Evolutionary conservation across 2,797 vertebrate genomes (phyloP).

Genomic region (Thaleichthys pacificus): DNA sequence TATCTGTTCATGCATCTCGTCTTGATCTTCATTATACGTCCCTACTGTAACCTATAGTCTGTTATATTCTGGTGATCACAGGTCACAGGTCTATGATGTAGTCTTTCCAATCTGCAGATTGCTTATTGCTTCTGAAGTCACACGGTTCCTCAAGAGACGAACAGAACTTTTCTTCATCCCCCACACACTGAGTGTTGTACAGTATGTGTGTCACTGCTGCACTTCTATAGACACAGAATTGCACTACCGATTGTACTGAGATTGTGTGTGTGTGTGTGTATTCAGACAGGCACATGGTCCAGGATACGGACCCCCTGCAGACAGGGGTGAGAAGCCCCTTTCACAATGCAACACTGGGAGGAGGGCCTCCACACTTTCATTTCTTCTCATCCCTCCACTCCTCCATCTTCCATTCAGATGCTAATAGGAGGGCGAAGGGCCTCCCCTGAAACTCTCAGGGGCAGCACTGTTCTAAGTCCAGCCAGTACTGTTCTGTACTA

Average conservation of each 20-base stretch:
- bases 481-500: background rate
- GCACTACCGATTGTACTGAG: background rate
- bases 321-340: slow-evolving; percentile 48
- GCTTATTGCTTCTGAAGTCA: too few species aligned
- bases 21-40: background rate
- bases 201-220: background rate
- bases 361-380: slow-evolving; percentile 41
- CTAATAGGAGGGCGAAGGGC: background rate
- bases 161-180: too few species aligned
- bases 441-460: too few species aligned
- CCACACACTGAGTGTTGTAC: background rate
- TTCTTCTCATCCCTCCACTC: slow-evolving; percentile 30
- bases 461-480: too few species aligned
- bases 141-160: too few species aligned
- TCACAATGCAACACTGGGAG: slow-evolving; percentile 45
- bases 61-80: too few species aligned
- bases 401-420: background rate
- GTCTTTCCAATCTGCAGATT: too few species aligned
- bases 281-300: slow-evolving; percentile 19
- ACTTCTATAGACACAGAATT: too few species aligned
- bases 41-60: too few species aligned
- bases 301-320: slow-evolving; percentile 41
- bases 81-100: background rate
- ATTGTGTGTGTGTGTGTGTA: background rate
- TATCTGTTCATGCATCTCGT: background rate